Base-by-base conservation (phyloP, 1,140 invertebrate genomes). In the Lepidurus apus region DNA sequence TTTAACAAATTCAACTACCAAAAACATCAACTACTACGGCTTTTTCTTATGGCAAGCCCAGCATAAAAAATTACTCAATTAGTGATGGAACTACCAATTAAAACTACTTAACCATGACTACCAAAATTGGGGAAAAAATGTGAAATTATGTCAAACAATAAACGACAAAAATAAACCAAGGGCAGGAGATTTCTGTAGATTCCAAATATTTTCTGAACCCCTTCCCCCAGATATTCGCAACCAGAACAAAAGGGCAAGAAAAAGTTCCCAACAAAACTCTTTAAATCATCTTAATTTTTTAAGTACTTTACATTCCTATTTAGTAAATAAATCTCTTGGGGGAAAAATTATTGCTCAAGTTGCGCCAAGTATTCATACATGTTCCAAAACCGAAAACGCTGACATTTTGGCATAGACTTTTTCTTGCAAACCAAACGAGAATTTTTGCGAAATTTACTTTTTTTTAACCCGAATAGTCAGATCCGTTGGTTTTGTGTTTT, bases 21-120 rank as follows among this genome's bases (percentile, higher is more conserved):
- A 65, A 65, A 65, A 65, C 53, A 65, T 65, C 53, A 65, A 65
- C 53, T 65, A 65, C 53, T 65, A 65, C 53, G 17, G 53, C 53
- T 65, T 65, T 65, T 47, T 47, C 21, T 65, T 65, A 65, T 65
- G 53, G 53, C 53, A 65, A 65, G 53, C 53, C 53, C 53, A 65
- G 34, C 34, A 34, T 34, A 34, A 34, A 34, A 34, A 34, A 34
- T 34, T 34, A 34, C 34, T 65, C 53, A 65, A 65, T 65, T 65
- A 65, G 53, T 65, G 53, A n/a, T 13, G 53, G 21, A 65, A 65
- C 53, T 65, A 65, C 53, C 21, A 65, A 13, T 13, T 11, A 65
- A 65, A 65, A 65, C 53, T 65, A 65, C 53, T 11, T n/a, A 65
- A 65, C 53, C 13, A 21, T 65, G 53, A 65, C 53, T 65, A 65